A percentile compares a stretch with the other conserved stretches of the same genome.
Evolutionary conservation across 2,113 vertebrate species (phyloP).

Genomic region (Tyrannus savana): DNA sequence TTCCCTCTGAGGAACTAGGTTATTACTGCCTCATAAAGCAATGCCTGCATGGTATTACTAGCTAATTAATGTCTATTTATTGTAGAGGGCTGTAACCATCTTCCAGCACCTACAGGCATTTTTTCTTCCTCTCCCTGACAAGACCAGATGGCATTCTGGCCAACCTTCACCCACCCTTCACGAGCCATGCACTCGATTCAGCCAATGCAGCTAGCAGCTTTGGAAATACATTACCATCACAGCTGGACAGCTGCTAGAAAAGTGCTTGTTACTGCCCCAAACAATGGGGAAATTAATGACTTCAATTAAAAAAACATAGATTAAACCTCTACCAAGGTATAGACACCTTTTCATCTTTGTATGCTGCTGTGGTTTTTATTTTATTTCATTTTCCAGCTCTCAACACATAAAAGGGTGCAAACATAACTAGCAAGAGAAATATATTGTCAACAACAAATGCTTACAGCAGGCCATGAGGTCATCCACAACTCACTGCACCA

Average conservation of each 20-base stretch:
- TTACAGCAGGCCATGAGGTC: background rate
- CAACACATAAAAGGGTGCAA: background rate
- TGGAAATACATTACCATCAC: background rate
- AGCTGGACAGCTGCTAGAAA: background rate
- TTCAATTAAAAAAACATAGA: background rate
- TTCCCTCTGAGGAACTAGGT: background rate
- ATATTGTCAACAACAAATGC: background rate
- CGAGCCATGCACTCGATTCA: background rate
- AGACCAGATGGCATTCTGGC: constrained; percentile 3
- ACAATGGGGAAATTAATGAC: background rate
- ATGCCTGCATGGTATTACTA: background rate
- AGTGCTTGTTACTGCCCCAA: background rate
- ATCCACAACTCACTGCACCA: background rate
- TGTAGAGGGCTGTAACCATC: background rate
- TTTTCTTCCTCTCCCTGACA: background rate
- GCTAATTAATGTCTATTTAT: constrained; percentile 35
- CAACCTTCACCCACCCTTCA: constrained; percentile 7
- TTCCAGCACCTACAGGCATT: background rate
- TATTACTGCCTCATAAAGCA: constrained; percentile 7
- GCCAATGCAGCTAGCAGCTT: background rate
- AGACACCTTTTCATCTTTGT: background rate
- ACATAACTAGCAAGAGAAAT: background rate
- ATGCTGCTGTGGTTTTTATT: background rate
- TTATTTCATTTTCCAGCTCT: background rate
- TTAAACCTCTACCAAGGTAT: background rate